Evolutionary conservation across 2,888 invertebrate species (phyloP).

Genomic region (Microchrysa polita): DNA sequence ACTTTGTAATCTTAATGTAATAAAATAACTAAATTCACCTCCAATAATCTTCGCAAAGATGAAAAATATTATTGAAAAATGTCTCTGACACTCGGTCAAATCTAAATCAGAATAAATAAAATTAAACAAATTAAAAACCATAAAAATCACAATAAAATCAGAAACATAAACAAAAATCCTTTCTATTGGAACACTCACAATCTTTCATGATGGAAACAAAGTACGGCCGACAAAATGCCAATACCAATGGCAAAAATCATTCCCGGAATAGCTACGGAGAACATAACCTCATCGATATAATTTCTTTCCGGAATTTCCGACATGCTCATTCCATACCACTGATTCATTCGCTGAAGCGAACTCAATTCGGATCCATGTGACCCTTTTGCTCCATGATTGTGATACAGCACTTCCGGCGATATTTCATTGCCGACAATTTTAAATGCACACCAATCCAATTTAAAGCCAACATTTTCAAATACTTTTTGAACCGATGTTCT

Average conservation of each 20-base stretch:
- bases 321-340: slow-evolving; percentile 72
- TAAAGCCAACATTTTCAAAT: slow-evolving; percentile 81
- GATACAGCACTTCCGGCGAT: slow-evolving; percentile 61
- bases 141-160: slow-evolving; percentile 41
- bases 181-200: slow-evolving; percentile 68
- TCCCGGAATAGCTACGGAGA: slow-evolving; percentile 76
- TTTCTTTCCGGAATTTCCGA: slow-evolving; percentile 73
- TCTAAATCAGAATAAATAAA: slow-evolving; percentile 63
- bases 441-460: slow-evolving; percentile 90
- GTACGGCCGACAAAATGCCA: slow-evolving; percentile 73
- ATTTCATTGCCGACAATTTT: slow-evolving; percentile 72
- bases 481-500: slow-evolving; percentile 84
- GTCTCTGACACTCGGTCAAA: slow-evolving; percentile 72
- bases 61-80: slow-evolving; percentile 76
- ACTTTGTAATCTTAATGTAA: slow-evolving; percentile 44
- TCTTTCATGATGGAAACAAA: slow-evolving; percentile 81
- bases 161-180: slow-evolving; percentile 47
- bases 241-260: slow-evolving; percentile 73
- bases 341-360: slow-evolving; percentile 62
- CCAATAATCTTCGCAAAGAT: slow-evolving; percentile 73
- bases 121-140: slow-evolving; percentile 3
- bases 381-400: slow-evolving; percentile 57
- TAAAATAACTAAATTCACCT: slow-evolving; percentile 47
- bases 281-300: slow-evolving; percentile 74
- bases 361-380: slow-evolving; percentile 58